Base-by-base conservation (phyloP, 2,888 invertebrate species). In the Hypomecis atomaria region DNA sequence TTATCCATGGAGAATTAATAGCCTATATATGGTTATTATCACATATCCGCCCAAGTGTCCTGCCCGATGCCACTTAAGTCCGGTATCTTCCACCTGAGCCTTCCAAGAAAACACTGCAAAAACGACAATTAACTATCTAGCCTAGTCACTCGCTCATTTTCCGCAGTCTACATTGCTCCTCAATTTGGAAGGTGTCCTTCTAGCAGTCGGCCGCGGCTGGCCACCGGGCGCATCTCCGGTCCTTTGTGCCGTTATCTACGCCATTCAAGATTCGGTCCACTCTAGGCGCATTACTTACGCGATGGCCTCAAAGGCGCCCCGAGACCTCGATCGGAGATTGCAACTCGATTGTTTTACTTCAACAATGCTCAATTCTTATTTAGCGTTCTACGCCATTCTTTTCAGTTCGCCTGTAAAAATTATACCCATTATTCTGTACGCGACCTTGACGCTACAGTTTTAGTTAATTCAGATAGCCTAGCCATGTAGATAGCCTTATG, bases 191-290 rank as follows among this genome's bases (percentile, higher is more conserved):
- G 89, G 87, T 78, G 84, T 78, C 81, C 84, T 84, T 82, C 80
- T 71, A 73, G 72, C 75, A 71, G 73, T 71, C 71, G 76, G 72
- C 74, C 70, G 72, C 77, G 81, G 78, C 73, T 73, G 71, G 71
- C 71, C 73, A 77, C 82, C 78, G 79, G 78, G 69, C 87, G 89
- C 84, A 91, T 92, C 90, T 86, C 92, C 92, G 86, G 85, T 79
- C 83, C 79, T 88, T 92, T 91, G 91, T 90, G 79, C 83, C 81
- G 84, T 90, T 89, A 88, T 87, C 86, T 84, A 84, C 89, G 89
- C 90, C 83, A 91, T 92, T 92, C 91, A 91, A 81, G 77, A 92
- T 92, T 92, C 86, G 88, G 84, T 84, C 83, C 87, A 88, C 87
- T 79, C 66, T 61, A 69, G 67, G 71, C 71, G 67, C 71, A 69